Evolutionary conservation across 2,113 vertebrate genomes (phyloP).

Genomic region (Speoplatyrhinus poulsoni): DNA sequence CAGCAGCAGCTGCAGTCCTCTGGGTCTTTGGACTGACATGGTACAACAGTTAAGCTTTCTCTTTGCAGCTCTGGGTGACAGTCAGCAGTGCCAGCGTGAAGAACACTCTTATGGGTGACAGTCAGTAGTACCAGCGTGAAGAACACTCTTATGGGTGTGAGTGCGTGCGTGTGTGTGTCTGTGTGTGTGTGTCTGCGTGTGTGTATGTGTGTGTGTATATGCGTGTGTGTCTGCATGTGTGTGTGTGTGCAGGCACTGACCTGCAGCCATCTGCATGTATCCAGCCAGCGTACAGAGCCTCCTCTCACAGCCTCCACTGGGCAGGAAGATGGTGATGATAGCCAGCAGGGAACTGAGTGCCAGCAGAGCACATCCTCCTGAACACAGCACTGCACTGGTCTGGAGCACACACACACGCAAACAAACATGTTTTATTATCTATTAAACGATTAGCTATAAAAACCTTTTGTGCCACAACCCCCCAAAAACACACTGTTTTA

Average conservation of each 20-base stretch:
- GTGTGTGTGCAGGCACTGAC: conserved; percentile 65
- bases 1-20: conserved; percentile 64
- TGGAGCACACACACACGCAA: conserved; percentile 55
- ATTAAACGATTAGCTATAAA: too few species aligned
- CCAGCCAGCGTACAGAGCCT: conserved; percentile 88
- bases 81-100: conserved; percentile 22
- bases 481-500: too few species aligned
- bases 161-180: not conserved
- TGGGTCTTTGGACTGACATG: conserved; percentile 32
- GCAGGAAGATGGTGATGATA: conserved; percentile 88
- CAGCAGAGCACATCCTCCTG: conserved; percentile 86
- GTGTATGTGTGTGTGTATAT: conserved; percentile 8
- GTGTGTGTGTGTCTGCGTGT: not conserved
- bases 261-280: conserved; percentile 94
- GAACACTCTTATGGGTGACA: conserved; percentile 9
- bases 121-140: too few species aligned
- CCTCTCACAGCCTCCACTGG: conserved; percentile 86
- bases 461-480: too few species aligned
- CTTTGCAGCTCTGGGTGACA: conserved; percentile 49
- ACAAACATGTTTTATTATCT: not conserved
- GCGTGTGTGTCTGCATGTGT: conserved; percentile 1
- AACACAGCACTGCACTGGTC: conserved; percentile 90
- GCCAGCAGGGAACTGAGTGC: conserved; percentile 90
- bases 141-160: too few species aligned
- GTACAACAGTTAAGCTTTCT: conserved; percentile 18